These are phyloP conservation scores for Argyresthia goedartella DNA, from an alignment of 2,888 invertebrate species.

Conservation along the genomic window DNA sequence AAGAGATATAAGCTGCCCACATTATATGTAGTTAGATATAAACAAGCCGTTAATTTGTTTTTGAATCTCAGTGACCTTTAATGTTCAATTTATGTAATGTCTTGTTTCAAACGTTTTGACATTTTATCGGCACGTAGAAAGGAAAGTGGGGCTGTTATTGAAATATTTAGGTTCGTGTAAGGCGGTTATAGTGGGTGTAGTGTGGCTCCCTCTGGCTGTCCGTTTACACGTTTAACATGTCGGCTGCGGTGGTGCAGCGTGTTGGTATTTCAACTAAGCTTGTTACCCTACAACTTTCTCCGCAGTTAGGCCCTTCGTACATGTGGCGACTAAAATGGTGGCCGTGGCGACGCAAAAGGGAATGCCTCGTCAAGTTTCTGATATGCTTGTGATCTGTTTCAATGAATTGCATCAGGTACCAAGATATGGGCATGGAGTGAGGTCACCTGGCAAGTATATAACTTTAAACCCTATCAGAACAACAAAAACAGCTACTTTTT, in stretches of 20 bases:
- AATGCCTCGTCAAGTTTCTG: constrained; percentile 31
- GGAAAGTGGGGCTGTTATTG: constrained; percentile 1
- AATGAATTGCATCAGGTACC: too few species aligned
- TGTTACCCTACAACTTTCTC: constrained; percentile 17
- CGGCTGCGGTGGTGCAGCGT: constrained; percentile 27
- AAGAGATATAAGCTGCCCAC: too few species aligned
- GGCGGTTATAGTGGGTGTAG: not conserved
- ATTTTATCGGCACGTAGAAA: not conserved
- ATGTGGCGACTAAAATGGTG: too few species aligned
- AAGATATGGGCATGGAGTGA: too few species aligned
- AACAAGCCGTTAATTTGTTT: too few species aligned
- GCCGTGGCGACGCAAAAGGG: too few species aligned
- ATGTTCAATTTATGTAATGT: too few species aligned
- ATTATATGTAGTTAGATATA: too few species aligned
- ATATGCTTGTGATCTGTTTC: not conserved
- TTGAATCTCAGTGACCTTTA: too few species aligned
- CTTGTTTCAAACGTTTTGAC: not conserved
- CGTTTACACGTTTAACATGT: constrained; percentile 22
- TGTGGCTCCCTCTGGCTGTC: constrained; percentile 7
- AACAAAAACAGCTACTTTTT: too few species aligned
- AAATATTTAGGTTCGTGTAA: constrained; percentile 3
- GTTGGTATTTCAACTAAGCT: constrained; percentile 50
- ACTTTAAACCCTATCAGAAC: too few species aligned
- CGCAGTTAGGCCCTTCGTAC: not conserved
- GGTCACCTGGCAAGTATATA: too few species aligned